Conservation (phyloP, 2,888 invertebrate genomes). For the Dione juno region DNA sequence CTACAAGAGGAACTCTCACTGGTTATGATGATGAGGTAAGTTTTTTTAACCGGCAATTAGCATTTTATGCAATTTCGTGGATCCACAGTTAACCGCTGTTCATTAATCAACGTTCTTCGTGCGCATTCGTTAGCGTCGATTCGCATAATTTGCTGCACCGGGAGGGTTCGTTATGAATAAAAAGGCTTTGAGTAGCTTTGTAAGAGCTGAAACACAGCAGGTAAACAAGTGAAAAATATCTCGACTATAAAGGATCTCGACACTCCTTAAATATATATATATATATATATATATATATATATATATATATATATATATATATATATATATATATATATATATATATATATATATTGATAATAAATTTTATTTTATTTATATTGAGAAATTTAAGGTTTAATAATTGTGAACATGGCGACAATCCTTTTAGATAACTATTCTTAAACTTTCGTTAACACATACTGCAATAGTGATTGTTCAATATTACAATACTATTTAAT, state of each 20-base stretch:
- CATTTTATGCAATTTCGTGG: constrained; percentile 57
- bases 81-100: constrained; percentile 57
- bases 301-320: not conserved
- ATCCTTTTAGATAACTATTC: too few species aligned
- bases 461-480: too few species aligned
- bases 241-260: not conserved
- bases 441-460: too few species aligned
- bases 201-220: constrained; percentile 21
- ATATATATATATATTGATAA: too few species aligned
- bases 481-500: too few species aligned
- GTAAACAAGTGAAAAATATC: constrained; percentile 22
- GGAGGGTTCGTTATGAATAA: constrained; percentile 46
- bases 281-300: not conserved
- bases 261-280: too few species aligned
- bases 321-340: too few species aligned
- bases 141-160: constrained; percentile 61
- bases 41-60: constrained; percentile 50
- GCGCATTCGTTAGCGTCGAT: constrained; percentile 64
- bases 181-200: constrained; percentile 37
- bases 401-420: too few species aligned
- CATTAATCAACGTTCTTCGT: constrained; percentile 61
- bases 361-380: too few species aligned
- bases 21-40: constrained; percentile 97
- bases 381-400: too few species aligned
- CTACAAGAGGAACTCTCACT: constrained; percentile 96